A percentile compares a stretch with the other conserved stretches of the same genome.
Conservation (phyloP, 2,113 vertebrate species). For the Varanus komodoensis region DNA sequence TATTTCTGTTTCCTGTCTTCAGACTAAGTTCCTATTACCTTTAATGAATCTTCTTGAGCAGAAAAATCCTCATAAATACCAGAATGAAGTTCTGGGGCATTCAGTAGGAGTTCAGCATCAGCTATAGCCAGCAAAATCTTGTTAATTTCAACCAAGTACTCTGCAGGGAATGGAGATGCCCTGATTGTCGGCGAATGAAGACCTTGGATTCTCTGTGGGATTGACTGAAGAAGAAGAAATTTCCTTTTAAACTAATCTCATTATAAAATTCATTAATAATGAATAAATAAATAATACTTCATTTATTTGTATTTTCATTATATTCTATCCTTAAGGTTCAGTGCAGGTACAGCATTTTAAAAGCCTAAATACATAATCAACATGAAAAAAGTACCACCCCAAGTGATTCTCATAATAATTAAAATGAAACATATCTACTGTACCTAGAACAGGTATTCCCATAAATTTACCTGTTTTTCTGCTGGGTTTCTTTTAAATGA, state of each 20-base stretch:
- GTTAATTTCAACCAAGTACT: slow-evolving; percentile 92
- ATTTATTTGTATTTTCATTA: slow-evolving; percentile 22
- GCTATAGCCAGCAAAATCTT: slow-evolving; percentile 90
- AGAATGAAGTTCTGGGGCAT: slow-evolving; percentile 86
- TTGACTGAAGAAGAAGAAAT: slow-evolving; percentile 61
- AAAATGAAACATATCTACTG: not conserved
- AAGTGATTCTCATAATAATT: not conserved
- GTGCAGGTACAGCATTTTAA: not conserved
- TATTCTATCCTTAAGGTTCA: not conserved
- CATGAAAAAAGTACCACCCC: not conserved
- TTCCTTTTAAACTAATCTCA: slow-evolving; percentile 29
- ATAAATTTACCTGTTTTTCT: not conserved
- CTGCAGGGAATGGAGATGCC: slow-evolving; percentile 75
- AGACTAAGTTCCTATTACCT: slow-evolving; percentile 74
- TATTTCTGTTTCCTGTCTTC: not conserved
- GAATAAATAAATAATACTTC: not conserved
- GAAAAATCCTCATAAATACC: slow-evolving; percentile 91
- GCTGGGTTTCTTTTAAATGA: not conserved
- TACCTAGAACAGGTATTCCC: not conserved
- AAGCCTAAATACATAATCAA: not conserved
- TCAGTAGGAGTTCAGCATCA: slow-evolving; percentile 90
- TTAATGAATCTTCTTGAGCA: slow-evolving; percentile 89
- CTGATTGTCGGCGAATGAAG: slow-evolving; percentile 49
- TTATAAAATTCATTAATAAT: not conserved
- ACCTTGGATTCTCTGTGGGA: slow-evolving; percentile 65